A percentile compares a stretch with the other conserved stretches of the same genome.
Evolutionary conservation across 2,888 invertebrate species (phyloP).

Genomic region (Phragmatobia fuliginosa): DNA sequence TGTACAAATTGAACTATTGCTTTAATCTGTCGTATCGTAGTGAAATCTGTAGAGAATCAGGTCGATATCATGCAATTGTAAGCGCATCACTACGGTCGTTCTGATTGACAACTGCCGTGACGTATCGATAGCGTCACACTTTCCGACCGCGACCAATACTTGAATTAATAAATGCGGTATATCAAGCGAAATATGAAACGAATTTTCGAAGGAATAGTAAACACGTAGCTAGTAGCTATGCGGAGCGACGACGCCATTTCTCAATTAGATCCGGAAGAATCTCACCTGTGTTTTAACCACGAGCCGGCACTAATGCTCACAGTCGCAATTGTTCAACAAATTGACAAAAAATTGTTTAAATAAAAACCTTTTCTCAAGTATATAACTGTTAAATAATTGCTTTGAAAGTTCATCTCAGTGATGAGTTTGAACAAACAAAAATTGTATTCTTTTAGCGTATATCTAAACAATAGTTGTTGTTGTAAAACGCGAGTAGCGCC

Average conservation of each 20-base stretch:
- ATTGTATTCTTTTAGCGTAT: conserved; percentile 22
- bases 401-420: conserved; percentile 32
- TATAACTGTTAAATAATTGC: conserved; percentile 45
- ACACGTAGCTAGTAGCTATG: conserved; percentile 43
- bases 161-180: conserved; percentile 57
- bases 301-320: conserved; percentile 69
- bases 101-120: conserved; percentile 82
- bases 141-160: conserved; percentile 67
- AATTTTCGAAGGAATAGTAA: conserved; percentile 51
- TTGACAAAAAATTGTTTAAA: conserved; percentile 59
- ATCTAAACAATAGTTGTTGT: conserved; percentile 22
- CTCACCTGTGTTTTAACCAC: conserved; percentile 63
- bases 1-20: conserved; percentile 48
- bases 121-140: conserved; percentile 72
- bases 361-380: conserved; percentile 45
- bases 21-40: conserved; percentile 55
- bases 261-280: conserved; percentile 83
- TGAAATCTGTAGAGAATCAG: conserved; percentile 68
- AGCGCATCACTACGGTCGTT: conserved; percentile 72
- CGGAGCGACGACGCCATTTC: conserved; percentile 62
- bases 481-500: no score
- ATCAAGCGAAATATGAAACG: conserved; percentile 60
- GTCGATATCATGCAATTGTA: conserved; percentile 76
- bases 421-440: conserved; percentile 32
- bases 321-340: conserved; percentile 59